Evolutionary conservation across 2,113 vertebrate species (phyloP).

Genomic region (Campylomormyrus numenius): DNA sequence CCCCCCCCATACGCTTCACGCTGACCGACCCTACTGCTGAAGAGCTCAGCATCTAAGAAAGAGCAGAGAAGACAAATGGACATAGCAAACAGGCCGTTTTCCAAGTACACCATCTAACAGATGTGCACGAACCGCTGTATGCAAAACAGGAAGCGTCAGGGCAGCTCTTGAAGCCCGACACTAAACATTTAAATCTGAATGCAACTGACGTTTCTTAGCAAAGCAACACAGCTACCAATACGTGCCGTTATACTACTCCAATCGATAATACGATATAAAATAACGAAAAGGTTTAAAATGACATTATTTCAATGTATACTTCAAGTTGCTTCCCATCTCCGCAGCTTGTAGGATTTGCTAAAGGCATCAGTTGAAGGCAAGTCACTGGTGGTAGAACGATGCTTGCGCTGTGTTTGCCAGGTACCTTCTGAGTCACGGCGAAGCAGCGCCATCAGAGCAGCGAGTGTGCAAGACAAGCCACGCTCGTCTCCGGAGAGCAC

Average conservation of each 20-base stretch:
- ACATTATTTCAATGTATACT: background rate
- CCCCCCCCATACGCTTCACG: background rate
- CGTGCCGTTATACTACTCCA: background rate
- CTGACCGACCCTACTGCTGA: background rate
- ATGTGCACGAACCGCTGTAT: background rate
- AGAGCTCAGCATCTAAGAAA: background rate
- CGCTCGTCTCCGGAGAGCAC: conserved; percentile 5
- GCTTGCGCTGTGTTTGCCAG: background rate
- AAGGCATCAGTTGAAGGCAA: background rate
- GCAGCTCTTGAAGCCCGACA: background rate
- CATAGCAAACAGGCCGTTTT: background rate
- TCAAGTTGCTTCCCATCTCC: background rate
- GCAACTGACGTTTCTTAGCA: background rate
- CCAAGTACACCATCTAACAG: background rate
- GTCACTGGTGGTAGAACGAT: background rate
- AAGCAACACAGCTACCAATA: background rate
- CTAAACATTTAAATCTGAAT: background rate
- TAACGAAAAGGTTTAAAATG: background rate
- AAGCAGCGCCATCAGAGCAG: background rate
- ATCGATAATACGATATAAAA: background rate
- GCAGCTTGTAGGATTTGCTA: background rate
- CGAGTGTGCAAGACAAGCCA: background rate
- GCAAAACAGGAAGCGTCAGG: background rate
- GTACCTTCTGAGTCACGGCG: background rate
- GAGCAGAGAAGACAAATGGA: background rate